phyloP scores from a whole-genome alignment of 2,113 vertebrate species.

The Pampusana beccarii region DNA sequence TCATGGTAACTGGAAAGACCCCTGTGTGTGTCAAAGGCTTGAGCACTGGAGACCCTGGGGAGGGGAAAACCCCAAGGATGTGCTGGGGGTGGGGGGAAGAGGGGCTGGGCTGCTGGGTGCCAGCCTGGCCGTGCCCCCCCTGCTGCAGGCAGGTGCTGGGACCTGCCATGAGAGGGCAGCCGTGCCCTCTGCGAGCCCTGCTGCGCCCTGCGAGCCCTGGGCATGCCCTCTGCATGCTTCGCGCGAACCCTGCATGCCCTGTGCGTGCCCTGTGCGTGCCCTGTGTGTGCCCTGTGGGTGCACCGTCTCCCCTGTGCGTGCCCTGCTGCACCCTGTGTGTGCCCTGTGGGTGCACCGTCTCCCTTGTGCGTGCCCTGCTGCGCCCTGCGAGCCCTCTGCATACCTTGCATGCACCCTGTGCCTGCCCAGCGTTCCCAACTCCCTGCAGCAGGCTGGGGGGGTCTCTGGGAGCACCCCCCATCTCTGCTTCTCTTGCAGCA shows the following conservation, averaged over 20 bases:
- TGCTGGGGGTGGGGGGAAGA: not conserved
- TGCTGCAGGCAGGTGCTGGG: not conserved
- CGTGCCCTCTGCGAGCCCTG: not conserved
- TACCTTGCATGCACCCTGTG: not conserved
- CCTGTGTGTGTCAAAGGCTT: not conserved
- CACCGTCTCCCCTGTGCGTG: too few relatives aligned
- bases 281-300: not conserved
- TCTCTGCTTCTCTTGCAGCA: not conserved
- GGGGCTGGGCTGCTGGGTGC: not conserved
- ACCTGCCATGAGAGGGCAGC: conserved; percentile 26
- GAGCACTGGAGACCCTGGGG: not conserved
- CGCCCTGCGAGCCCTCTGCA: not conserved
- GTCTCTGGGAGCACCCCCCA: too few relatives aligned
- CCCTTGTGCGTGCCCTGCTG: not conserved
- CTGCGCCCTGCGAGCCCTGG: not conserved
- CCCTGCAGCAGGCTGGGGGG: not conserved
- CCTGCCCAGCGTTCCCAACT: not conserved
- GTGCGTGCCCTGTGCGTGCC: not conserved
- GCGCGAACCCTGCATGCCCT: not conserved
- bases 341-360: not conserved
- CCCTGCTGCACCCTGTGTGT: not conserved
- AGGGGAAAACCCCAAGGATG: not conserved
- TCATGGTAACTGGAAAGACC: not conserved
- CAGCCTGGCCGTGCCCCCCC: not conserved
- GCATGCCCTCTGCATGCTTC: too few relatives aligned